Conservation (phyloP, 2,888 invertebrate species). For the Trypoxylon attenuatum region DNA sequence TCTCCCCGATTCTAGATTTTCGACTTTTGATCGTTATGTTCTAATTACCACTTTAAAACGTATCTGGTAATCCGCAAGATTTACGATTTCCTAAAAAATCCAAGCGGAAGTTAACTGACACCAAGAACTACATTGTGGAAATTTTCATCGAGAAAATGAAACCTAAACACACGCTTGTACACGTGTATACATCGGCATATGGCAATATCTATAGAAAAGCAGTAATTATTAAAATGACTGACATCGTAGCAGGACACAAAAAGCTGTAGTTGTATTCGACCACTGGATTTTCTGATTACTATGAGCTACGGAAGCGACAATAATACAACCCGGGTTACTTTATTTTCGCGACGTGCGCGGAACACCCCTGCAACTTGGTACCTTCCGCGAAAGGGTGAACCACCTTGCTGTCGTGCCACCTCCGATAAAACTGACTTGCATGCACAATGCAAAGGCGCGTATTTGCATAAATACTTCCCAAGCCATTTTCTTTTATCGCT, state of each 20-base stretch:
- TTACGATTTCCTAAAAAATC: too few relatives aligned
- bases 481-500: constrained; percentile 46
- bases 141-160: neutral
- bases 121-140: neutral
- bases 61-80: too few relatives aligned
- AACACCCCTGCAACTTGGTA: constrained; percentile 52
- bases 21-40: neutral
- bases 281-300: too few relatives aligned
- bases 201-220: too few relatives aligned
- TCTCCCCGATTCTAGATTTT: constrained; percentile 16
- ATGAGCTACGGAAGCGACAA: too few relatives aligned
- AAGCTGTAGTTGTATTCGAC: too few relatives aligned
- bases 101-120: too few relatives aligned
- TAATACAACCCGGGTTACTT: neutral
- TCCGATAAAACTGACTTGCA: constrained; percentile 41
- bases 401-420: constrained; percentile 50
- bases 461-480: constrained; percentile 48
- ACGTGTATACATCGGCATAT: too few relatives aligned
- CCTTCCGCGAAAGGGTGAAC: constrained; percentile 58
- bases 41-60: neutral
- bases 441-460: constrained; percentile 36
- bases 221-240: too few relatives aligned
- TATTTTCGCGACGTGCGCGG: constrained; percentile 27
- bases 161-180: too few relatives aligned
- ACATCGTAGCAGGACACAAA: too few relatives aligned